These are phyloP conservation scores for Adela reaumurella DNA, from an alignment of 2,888 invertebrate species.

Conservation along the genomic window DNA sequence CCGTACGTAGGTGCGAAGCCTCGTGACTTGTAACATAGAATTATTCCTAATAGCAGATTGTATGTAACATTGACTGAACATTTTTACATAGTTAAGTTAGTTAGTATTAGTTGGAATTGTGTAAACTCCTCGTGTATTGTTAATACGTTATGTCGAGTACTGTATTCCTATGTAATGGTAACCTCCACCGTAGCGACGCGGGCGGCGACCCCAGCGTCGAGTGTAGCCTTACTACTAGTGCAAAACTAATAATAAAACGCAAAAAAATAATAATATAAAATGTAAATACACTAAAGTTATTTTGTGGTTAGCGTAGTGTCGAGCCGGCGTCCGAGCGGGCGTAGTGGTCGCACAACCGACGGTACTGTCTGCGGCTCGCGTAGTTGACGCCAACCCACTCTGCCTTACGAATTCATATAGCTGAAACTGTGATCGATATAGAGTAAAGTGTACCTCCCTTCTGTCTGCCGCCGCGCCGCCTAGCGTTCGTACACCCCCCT, in stretches of 20 bases:
- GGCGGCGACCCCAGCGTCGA: slow-evolving; percentile 40
- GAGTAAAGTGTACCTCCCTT: too few species aligned
- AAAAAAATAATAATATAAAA: slow-evolving; percentile 30
- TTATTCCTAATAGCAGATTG: slow-evolving; percentile 38
- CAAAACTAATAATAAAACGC: slow-evolving; percentile 46
- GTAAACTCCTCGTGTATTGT: slow-evolving; percentile 11
- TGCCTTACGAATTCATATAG: background rate
- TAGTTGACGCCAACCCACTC: slow-evolving; percentile 6
- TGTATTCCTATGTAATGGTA: slow-evolving; percentile 14
- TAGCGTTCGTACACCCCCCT: too few species aligned
- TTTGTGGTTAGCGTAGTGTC: slow-evolving; percentile 1
- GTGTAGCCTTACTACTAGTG: slow-evolving; percentile 56
- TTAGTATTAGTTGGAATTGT: slow-evolving; percentile 16
- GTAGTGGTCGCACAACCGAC: background rate
- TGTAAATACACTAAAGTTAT: slow-evolving; percentile 4
- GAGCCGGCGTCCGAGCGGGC: background rate
- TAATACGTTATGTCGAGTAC: slow-evolving; percentile 11
- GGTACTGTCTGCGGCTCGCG: slow-evolving; percentile 4
- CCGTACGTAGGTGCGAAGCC: background rate
- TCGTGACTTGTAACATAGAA: background rate
- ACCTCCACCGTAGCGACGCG: background rate
- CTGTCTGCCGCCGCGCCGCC: too few species aligned
- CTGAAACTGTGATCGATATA: too few species aligned
- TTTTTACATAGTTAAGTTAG: slow-evolving; percentile 49
- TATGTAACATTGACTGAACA: slow-evolving; percentile 55